phyloP scores from a whole-genome alignment of 1,140 invertebrate species.

The Drosophila watanabei region DNA sequence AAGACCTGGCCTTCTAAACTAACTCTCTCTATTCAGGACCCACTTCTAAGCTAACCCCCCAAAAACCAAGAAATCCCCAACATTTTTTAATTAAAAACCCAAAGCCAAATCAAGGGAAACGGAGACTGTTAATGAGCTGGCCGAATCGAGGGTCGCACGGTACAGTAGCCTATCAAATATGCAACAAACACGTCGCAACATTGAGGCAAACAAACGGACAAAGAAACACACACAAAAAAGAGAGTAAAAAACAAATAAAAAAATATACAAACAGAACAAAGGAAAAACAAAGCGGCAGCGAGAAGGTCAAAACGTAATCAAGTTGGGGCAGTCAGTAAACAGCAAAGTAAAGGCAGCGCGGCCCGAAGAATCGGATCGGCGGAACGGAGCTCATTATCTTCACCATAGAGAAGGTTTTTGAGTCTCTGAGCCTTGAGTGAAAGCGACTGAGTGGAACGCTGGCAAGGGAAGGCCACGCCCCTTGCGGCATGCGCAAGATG shows the following conservation, averaged over 20 bases:
- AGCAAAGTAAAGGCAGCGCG: conserved; percentile 6
- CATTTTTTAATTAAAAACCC: conserved; percentile 69
- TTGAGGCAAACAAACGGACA: conserved; percentile 33
- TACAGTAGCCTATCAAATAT: conserved; percentile 78
- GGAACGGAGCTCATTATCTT: conserved; percentile 49
- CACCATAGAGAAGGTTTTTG: conserved; percentile 51
- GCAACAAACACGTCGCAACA: conserved; percentile 71
- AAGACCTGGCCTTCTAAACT: conserved; percentile 5
- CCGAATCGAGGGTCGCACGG: conserved; percentile 34
- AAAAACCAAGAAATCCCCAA: conserved; percentile 2
- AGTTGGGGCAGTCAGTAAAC: conserved; percentile 48
- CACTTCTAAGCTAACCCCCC: background rate
- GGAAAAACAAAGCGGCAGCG: conserved; percentile 30
- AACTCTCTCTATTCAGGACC: background rate
- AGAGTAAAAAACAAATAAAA: background rate
- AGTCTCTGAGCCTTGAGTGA: conserved; percentile 38
- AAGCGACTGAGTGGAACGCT: conserved; percentile 18
- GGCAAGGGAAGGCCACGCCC: conserved; percentile 49
- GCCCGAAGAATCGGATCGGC: conserved; percentile 11
- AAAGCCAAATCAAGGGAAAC: conserved; percentile 42
- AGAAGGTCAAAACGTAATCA: conserved; percentile 80
- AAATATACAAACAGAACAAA: conserved; percentile 28
- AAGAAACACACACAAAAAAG: conserved; percentile 12
- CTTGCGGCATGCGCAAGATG: conserved; percentile 71
- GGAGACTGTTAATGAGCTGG: conserved; percentile 76